These are phyloP conservation scores for Champsocephalus esox DNA, from an alignment of 2,797 vertebrate genomes.

Conservation along the genomic window DNA sequence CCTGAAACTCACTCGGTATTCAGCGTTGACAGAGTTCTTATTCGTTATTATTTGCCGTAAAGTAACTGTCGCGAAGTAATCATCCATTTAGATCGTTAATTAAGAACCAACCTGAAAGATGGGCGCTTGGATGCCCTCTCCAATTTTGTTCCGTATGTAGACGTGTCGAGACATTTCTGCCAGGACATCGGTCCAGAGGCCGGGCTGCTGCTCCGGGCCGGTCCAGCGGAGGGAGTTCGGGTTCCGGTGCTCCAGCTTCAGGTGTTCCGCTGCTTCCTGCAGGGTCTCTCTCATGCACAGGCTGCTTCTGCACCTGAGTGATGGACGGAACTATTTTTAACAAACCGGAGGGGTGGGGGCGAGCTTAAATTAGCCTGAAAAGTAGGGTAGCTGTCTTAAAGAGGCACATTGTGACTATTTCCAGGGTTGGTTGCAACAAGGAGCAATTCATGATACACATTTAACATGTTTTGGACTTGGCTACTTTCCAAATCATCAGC, in stretches of 20 bases:
- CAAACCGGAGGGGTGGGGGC: background rate
- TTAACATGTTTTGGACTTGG: background rate
- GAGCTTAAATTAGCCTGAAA: background rate
- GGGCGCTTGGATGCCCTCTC: conserved; percentile 89
- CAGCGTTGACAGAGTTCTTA: too few species aligned
- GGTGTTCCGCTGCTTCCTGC: background rate
- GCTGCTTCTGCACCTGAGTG: conserved; percentile 34
- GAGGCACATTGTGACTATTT: conserved; percentile 8
- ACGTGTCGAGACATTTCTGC: conserved; percentile 91
- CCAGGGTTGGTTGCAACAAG: too few species aligned
- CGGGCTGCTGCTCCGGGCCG: conserved; percentile 84
- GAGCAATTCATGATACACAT: background rate
- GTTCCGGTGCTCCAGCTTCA: conserved; percentile 86
- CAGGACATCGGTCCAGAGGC: conserved; percentile 88
- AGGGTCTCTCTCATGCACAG: background rate
- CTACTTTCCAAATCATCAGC: too few species aligned
- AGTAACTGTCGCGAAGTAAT: background rate
- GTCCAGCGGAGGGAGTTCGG: conserved; percentile 83
- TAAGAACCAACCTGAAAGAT: conserved; percentile 86
- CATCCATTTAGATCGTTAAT: too few species aligned
- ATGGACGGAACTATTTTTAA: conserved; percentile 59
- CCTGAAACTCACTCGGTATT: background rate
- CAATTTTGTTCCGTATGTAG: conserved; percentile 89
- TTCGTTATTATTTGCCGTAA: background rate
- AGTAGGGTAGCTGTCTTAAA: background rate